Percentiles rank a stretch among this genome's conserved stretches.
These are phyloP conservation scores for Tympanoctomys barrerae DNA, from an alignment of 2,797 vertebrate species.

Conservation along the genomic window DNA sequence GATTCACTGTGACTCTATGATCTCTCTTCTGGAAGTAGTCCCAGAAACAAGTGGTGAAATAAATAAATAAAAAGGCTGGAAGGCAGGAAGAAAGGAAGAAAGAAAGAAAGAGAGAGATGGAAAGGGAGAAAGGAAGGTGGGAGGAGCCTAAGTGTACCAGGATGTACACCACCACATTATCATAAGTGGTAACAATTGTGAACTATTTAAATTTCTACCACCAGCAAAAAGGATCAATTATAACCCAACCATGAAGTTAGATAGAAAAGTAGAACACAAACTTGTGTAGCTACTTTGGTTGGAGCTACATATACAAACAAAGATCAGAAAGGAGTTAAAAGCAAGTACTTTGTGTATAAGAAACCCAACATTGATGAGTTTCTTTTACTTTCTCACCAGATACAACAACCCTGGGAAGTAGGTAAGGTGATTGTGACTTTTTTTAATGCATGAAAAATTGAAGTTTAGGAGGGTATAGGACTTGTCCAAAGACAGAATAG, in stretches of 20 bases:
- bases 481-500: neutral
- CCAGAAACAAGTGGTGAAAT: constrained; percentile 46
- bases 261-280: constrained; percentile 31
- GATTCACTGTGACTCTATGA: constrained; percentile 68
- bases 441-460: neutral
- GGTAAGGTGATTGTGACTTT: neutral
- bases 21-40: constrained; percentile 58
- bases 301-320: neutral
- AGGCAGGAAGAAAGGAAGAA: too few relatives aligned
- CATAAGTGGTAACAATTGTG: constrained; percentile 42
- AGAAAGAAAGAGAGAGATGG: too few relatives aligned
- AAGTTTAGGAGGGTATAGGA: neutral
- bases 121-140: neutral
- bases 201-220: constrained; percentile 61
- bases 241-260: neutral
- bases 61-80: too few relatives aligned
- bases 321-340: constrained; percentile 32
- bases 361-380: neutral
- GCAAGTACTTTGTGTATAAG: neutral
- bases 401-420: neutral
- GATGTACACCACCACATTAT: too few relatives aligned
- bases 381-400: neutral
- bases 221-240: constrained; percentile 28
- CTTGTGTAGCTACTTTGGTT: neutral
- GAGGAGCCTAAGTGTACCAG: too few relatives aligned